These are phyloP conservation scores for Orientallactaga sibirica DNA, from an alignment of 2,797 vertebrate genomes.

Conservation along the genomic window DNA sequence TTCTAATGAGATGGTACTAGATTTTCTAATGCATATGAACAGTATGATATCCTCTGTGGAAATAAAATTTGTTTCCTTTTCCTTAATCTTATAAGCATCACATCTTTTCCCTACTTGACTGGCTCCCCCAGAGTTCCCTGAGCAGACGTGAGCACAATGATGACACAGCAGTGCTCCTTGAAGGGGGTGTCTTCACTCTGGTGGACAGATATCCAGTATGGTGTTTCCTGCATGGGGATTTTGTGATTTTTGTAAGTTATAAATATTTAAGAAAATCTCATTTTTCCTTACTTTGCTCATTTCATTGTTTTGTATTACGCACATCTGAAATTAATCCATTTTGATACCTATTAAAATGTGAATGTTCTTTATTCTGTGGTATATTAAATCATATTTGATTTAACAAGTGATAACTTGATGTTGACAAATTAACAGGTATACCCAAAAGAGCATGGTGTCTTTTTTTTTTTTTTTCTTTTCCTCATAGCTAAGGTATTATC, in stretches of 20 bases:
- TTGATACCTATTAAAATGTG: neutral
- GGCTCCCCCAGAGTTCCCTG: neutral
- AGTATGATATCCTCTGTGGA: neutral
- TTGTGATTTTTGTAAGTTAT: neutral
- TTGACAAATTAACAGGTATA: neutral
- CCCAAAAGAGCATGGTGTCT: no score
- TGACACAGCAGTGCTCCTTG: neutral
- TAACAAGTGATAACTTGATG: constrained; percentile 13
- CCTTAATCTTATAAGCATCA: neutral
- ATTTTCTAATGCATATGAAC: neutral
- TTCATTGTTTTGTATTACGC: neutral
- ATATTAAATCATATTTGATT: neutral
- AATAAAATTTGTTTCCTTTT: neutral
- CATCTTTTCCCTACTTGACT: neutral
- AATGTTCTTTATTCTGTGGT: neutral
- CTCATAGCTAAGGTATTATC: no score
- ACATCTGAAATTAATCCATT: neutral
- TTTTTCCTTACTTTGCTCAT: neutral
- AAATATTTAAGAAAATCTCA: neutral
- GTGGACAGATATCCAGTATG: neutral
- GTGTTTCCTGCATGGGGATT: neutral
- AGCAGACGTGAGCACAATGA: neutral
- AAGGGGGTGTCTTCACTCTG: neutral
- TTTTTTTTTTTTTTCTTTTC: no score
- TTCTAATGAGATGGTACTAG: neutral